These are phyloP conservation scores for Galaxea fascicularis DNA, from an alignment of 92 coral and sea anemone genomes.

Conservation along the genomic window DNA sequence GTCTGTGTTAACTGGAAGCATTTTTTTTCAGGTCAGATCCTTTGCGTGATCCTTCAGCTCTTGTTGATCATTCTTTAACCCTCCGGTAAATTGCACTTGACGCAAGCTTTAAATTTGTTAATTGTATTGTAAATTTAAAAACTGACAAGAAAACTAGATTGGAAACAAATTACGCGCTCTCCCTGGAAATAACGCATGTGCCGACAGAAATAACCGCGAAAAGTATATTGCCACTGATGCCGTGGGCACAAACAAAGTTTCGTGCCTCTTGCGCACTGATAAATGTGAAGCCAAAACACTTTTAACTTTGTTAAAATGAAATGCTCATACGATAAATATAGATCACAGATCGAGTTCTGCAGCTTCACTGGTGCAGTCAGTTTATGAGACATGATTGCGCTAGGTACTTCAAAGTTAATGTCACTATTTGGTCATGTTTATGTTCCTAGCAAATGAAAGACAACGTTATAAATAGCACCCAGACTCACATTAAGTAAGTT, in stretches of 20 bases:
- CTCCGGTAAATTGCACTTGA: not conserved
- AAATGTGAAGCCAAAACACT: not conserved
- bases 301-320: not conserved
- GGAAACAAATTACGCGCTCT: not conserved
- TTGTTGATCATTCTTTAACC: not conserved
- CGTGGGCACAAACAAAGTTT: not conserved
- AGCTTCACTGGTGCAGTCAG: not conserved
- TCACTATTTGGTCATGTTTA: not conserved
- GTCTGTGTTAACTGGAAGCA: not conserved
- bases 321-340: not conserved
- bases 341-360: not conserved
- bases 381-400: not conserved
- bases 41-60: conserved; percentile 7
- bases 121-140: not conserved
- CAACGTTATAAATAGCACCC: not conserved
- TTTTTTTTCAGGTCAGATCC: not conserved
- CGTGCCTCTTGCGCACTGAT: not conserved
- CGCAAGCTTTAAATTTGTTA: not conserved
- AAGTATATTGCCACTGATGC: not conserved
- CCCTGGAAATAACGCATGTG: not conserved
- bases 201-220: not conserved
- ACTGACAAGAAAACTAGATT: not conserved
- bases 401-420: not conserved
- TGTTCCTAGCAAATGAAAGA: not conserved
- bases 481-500: not conserved